Evolutionary conservation across 1,140 invertebrate genomes (phyloP).

Genomic region (Oppia nitens): DNA sequence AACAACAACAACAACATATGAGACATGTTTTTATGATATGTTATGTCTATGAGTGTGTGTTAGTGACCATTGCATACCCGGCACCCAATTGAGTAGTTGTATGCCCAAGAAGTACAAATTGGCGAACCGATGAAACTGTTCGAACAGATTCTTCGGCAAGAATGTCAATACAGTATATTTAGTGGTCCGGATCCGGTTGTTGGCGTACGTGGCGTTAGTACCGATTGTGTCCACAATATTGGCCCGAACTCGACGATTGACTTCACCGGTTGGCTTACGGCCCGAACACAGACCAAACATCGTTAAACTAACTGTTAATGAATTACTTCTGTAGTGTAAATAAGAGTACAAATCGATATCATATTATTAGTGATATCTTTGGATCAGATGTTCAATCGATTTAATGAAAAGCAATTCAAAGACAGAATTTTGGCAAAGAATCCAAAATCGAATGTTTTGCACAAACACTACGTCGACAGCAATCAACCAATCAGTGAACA

Average conservation of each 20-base stretch:
- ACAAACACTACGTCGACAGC: no score
- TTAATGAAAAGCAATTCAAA: no score
- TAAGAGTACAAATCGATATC: neutral
- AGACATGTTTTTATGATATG: no score
- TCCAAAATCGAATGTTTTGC: no score
- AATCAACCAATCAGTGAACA: no score
- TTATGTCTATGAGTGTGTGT: conserved; percentile 13
- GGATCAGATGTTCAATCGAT: no score
- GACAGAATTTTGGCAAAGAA: no score
- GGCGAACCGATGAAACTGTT: conserved; percentile 92
- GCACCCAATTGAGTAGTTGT: conserved; percentile 85
- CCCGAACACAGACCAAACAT: conserved; percentile 31
- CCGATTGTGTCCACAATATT: conserved; percentile 47
- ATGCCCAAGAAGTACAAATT: conserved; percentile 98
- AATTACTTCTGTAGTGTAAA: neutral
- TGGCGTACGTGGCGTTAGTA: conserved; percentile 55
- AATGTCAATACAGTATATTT: conserved; percentile 90
- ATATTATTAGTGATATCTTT: no score
- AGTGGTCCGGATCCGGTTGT: conserved; percentile 75
- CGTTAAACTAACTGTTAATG: conserved; percentile 24
- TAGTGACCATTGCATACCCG: conserved; percentile 30
- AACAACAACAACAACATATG: conserved; percentile 92
- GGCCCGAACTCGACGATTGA: conserved; percentile 25
- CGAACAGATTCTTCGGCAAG: conserved; percentile 86
- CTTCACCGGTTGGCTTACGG: conserved; percentile 43